Evolutionary conservation across 2,888 invertebrate genomes (phyloP), one percentile per base, ranked within the genome.

Genomic region (Neoaliturus tenellus): DNA sequence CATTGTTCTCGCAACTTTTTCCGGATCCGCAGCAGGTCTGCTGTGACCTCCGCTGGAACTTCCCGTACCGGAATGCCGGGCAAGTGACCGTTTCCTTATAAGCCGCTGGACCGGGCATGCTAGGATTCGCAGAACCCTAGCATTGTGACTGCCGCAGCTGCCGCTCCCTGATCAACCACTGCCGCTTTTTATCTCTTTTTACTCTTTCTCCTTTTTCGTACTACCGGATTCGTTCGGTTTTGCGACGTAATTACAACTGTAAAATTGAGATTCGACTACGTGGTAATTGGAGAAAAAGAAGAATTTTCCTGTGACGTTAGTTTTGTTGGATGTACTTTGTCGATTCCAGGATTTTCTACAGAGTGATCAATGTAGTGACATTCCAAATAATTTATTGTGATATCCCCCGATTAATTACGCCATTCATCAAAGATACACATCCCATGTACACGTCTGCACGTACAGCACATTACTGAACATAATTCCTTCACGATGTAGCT

Each of bases 41-140:
- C 44, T 20, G 25, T 75, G 75, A 75, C 75, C 78, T 35, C 33
- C 25, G 31, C 28, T 48, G 75, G 75, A 75, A 75, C 48, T 44
- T 25, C 33, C 44, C 33, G 78, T 28, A 51, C 78, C 48, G 78
- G 78, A 78, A 78, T 55, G 78, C 78, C 35, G 55, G 78, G 33
- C 78, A 55, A 55, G 75, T 75, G 78, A 78, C 78, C 78, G 78
- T 31, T 78, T 78, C 78, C 78, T 33, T 78, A 78, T 78, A 78
- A 31, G 78, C 48, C 6, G 33, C 78, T 55, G 44, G 78, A 55
- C 78, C 55, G 20, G 51, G 55, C 51, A 39, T 25, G 75, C 75
- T 48, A 75, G 75, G 75, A 75, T 75, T 75, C 75, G 75, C 48
- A 48, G 75, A 75, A 78, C 51, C 33, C 33, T 62, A 62, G 62